A percentile compares a stretch with the other conserved stretches of the same genome.
phyloP scores from a whole-genome alignment of 2,888 invertebrate genomes.

The Athripsodes cinereus region DNA sequence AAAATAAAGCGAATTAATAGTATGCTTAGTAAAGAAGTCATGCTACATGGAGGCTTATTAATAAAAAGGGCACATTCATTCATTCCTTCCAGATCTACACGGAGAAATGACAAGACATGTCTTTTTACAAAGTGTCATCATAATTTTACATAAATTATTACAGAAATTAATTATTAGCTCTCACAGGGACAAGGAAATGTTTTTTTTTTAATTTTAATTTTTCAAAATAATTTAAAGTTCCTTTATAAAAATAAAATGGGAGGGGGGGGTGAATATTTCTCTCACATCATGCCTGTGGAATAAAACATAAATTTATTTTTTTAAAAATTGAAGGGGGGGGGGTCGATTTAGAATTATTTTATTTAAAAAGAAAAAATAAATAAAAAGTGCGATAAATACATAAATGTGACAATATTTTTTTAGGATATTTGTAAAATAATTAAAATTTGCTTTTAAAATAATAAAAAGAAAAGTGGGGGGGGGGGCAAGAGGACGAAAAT shows the following conservation, averaged over 20 bases:
- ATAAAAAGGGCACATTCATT: background rate
- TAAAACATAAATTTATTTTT: too few species aligned
- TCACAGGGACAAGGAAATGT: background rate
- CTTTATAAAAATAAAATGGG: too few species aligned
- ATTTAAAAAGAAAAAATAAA: too few species aligned
- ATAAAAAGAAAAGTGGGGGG: too few species aligned
- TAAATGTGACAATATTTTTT: background rate
- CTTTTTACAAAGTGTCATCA: background rate
- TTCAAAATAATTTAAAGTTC: too few species aligned
- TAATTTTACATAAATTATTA: background rate
- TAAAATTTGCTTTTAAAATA: too few species aligned
- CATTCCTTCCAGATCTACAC: background rate
- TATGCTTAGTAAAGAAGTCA: too few species aligned
- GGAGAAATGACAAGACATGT: background rate
- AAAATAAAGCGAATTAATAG: background rate
- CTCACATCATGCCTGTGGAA: background rate
- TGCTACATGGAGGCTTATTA: background rate
- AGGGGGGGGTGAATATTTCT: background rate
- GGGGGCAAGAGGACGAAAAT: too few species aligned
- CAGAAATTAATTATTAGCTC: background rate
- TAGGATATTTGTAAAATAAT: too few species aligned
- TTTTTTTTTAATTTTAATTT: background rate
- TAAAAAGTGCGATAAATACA: background rate
- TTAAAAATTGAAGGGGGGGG: too few species aligned
- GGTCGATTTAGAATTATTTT: too few species aligned